Conservation (phyloP, 2,797 vertebrate genomes). For the Echeneis naucrates region DNA sequence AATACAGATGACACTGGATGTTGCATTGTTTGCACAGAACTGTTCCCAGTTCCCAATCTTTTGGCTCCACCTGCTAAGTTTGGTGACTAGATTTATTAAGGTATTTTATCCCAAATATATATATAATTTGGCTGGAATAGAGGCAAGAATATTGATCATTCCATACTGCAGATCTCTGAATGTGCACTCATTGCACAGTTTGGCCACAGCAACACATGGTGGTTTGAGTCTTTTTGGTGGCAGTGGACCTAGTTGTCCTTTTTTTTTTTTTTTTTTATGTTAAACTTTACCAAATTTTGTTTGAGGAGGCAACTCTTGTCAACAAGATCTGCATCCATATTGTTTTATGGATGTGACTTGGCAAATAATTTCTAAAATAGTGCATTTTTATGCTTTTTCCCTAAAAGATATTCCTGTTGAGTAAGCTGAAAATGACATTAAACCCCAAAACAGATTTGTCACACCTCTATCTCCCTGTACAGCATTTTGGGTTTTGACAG, state of each 20-base stretch:
- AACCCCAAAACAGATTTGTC: not conserved
- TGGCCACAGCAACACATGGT: no score
- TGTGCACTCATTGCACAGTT: no score
- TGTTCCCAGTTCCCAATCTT: not conserved
- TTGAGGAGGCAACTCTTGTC: not conserved
- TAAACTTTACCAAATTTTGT: not conserved
- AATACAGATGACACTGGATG: conserved; percentile 2
- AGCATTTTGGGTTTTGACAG: no score
- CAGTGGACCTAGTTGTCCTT: no score
- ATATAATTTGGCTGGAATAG: not conserved
- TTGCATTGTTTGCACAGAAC: conserved; percentile 17
- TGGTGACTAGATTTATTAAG: not conserved
- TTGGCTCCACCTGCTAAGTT: not conserved
- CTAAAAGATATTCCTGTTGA: not conserved
- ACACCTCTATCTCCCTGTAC: not conserved
- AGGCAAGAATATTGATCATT: not conserved
- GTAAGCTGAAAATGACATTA: no score
- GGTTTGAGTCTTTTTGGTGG: not conserved
- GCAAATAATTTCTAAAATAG: not conserved
- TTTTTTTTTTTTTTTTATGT: not conserved
- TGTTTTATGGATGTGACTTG: not conserved
- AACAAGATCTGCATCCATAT: not conserved
- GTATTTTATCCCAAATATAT: not conserved
- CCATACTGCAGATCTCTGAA: not conserved
- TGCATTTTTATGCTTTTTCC: not conserved